Base-by-base conservation (phyloP, 2,888 invertebrate genomes). In the Girardia tigrina region DNA sequence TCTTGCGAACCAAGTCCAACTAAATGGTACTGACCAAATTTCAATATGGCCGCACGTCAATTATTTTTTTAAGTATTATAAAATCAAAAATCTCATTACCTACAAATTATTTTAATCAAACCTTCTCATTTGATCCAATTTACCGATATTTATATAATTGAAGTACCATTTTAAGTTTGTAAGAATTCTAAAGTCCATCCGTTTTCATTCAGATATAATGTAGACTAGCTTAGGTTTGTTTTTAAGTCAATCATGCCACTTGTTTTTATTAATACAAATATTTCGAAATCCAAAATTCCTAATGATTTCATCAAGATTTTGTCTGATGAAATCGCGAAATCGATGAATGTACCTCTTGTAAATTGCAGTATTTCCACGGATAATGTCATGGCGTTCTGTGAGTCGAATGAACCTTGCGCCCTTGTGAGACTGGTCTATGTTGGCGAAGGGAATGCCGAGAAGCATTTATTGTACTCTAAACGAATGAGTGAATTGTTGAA, bases 401-500 rank as follows among this genome's bases (percentile, higher is more conserved):
- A 23, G 4, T 8, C 56, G 23, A n/a, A n/a, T 4, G 56, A 56
- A 12, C n/a, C 56, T 4, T 56, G 56, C 23, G 56, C 56, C n/a
- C n/a, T 56, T n/a, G n/a, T 56, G 23, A 56, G n/a, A 6, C 23
- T 56, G 56, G n/a, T 56, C n/a, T 56, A 56, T 56, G 23, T 56
- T 8, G 56, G 56, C 4, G 56, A 56, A 12, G 56, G 56, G 2
- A 56, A 56, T 56, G 56, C 56, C 23, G 56, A 56, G 23, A 56
- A 56, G 56, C 56, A 56, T 56, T 6, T 23, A 6, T 12, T 56
- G 23, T 56, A 56, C 23, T 56, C 56, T 6, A 56, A 56, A 56
- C n/a, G 56, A 56, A 56, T 56, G 56, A 56, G 56, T 56, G 56
- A 56, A 56, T 20, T 56, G 4, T 56, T 56, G n/a, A 56, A 56